A percentile compares a stretch with the other conserved stretches of the same genome.
These are phyloP conservation scores for Periophthalmus magnuspinnatus DNA, from an alignment of 2,797 vertebrate genomes.

Conservation along the genomic window DNA sequence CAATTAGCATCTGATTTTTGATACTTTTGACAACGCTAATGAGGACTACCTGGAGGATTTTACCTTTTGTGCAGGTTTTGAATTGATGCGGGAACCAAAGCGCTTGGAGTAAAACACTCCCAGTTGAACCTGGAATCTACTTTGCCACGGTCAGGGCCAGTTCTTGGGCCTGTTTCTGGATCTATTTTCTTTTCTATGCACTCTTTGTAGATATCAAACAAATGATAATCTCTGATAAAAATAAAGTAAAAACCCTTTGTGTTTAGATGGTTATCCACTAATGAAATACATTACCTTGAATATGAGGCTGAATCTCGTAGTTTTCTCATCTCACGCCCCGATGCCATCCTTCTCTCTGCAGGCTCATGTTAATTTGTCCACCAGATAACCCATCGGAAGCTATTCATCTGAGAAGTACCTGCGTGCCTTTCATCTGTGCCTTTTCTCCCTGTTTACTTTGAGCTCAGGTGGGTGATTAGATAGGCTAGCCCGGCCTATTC, in stretches of 20 bases:
- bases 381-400: conserved; percentile 19
- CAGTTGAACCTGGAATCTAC: too few relatives aligned
- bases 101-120: too few relatives aligned
- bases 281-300: conserved; percentile 9
- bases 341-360: neutral
- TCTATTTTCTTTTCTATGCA: neutral
- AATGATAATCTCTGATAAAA: neutral
- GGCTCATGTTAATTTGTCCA: conserved; percentile 13
- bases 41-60: too few relatives aligned
- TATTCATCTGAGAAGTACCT: conserved; percentile 19
- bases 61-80: too few relatives aligned
- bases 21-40: too few relatives aligned
- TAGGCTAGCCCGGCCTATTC: conserved; percentile 26
- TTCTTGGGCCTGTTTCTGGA: neutral
- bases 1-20: too few relatives aligned
- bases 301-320: neutral
- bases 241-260: neutral
- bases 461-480: conserved; percentile 41
- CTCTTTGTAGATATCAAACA: neutral
- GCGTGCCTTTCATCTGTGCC: conserved; percentile 20
- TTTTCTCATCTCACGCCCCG: conserved; percentile 5
- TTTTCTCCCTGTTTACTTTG: conserved; percentile 36
- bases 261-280: conserved; percentile 6
- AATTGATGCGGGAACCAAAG: too few relatives aligned
- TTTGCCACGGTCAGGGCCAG: too few relatives aligned